Evolutionary conservation across 2,888 invertebrate species (phyloP).

Genomic region (Scrobipalpa atriplicella): DNA sequence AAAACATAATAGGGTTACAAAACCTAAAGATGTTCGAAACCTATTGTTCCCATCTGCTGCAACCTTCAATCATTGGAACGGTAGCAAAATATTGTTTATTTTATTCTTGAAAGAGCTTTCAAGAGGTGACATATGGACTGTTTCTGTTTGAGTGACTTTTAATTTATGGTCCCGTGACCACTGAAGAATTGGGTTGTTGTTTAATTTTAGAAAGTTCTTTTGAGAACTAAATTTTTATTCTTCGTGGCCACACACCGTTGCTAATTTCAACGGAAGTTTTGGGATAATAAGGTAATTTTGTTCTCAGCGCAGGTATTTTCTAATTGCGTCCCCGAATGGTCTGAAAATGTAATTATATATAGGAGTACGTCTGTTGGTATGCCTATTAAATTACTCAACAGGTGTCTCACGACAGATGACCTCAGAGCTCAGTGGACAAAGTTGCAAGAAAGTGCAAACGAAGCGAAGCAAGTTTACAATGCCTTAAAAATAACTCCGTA

Average conservation of each 20-base stretch:
- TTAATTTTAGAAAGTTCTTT: constrained; percentile 62
- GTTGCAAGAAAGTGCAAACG: constrained; percentile 22
- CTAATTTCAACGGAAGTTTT: constrained; percentile 46
- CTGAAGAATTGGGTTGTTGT: constrained; percentile 69
- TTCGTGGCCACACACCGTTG: constrained; percentile 57
- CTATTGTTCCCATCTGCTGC: constrained; percentile 70
- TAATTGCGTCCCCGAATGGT: constrained; percentile 25
- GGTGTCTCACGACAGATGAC: constrained; percentile 37
- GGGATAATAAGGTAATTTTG: constrained; percentile 7
- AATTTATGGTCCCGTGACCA: constrained; percentile 72
- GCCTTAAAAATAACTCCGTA: constrained; percentile 1
- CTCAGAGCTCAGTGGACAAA: constrained; percentile 31
- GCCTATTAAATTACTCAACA: constrained; percentile 36
- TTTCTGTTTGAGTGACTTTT: constrained; percentile 60
- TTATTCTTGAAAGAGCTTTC: constrained; percentile 69
- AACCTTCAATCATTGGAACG: constrained; percentile 64
- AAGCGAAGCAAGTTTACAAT: constrained; percentile 7
- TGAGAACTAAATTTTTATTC: constrained; percentile 42
- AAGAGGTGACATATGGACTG: constrained; percentile 74
- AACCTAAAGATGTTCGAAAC: constrained; percentile 42
- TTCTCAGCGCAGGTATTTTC: constrained; percentile 11
- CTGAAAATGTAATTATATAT: constrained; percentile 15
- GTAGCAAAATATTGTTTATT: constrained; percentile 81
- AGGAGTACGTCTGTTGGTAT: constrained; percentile 16
- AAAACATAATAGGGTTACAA: constrained; percentile 72